These are phyloP conservation scores for Smittia sp. DNA, from an alignment of 2,888 invertebrate genomes.

Conservation along the genomic window DNA sequence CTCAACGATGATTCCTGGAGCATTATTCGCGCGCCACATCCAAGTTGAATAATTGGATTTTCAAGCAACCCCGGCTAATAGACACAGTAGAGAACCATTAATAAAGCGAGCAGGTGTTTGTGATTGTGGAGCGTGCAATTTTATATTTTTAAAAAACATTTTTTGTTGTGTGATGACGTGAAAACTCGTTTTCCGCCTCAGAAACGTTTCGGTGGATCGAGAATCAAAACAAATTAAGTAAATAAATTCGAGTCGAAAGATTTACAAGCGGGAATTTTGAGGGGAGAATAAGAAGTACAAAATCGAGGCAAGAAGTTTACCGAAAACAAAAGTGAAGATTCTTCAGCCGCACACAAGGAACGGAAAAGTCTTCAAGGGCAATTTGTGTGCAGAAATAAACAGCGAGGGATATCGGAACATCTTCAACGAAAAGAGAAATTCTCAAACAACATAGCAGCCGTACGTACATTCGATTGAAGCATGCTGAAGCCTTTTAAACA, in stretches of 20 bases:
- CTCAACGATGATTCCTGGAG: background rate
- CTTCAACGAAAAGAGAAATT: slow-evolving; percentile 4
- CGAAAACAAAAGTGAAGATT: slow-evolving; percentile 33
- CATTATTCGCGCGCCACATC: background rate
- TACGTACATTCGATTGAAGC: background rate
- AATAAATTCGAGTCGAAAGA: background rate
- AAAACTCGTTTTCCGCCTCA: background rate
- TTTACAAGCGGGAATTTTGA: slow-evolving; percentile 12
- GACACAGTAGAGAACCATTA: slow-evolving; percentile 9
- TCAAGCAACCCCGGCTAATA: too few relatives aligned
- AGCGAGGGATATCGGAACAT: background rate
- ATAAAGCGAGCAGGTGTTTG: slow-evolving; percentile 32
- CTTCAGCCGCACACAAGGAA: background rate
- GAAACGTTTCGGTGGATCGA: background rate
- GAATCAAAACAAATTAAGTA: slow-evolving; percentile 18
- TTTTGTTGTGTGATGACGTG: background rate
- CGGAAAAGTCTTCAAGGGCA: slow-evolving; percentile 24
- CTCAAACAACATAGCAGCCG: background rate
- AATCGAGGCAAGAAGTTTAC: background rate
- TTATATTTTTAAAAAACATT: background rate
- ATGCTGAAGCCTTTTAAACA: background rate
- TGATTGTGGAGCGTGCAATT: slow-evolving; percentile 23
- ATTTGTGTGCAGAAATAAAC: slow-evolving; percentile 2
- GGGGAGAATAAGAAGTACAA: background rate
- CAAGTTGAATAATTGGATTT: too few relatives aligned